These are phyloP conservation scores for Athetis lepigone DNA, from an alignment of 2,888 invertebrate genomes.

Conservation along the genomic window DNA sequence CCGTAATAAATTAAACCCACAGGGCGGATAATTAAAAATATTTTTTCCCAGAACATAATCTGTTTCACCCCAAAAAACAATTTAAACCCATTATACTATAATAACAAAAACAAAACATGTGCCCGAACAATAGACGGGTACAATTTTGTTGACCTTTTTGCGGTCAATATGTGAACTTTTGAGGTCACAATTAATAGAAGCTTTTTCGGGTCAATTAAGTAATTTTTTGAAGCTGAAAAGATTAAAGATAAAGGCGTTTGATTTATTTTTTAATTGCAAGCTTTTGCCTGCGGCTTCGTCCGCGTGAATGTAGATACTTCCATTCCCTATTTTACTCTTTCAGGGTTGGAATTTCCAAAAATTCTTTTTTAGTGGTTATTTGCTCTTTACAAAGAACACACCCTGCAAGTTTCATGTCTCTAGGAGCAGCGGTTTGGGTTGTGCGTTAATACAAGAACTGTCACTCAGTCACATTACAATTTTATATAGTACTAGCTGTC, in stretches of 20 bases:
- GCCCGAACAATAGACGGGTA: conserved; percentile 28
- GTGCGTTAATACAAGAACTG: no score
- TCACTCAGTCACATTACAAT: no score
- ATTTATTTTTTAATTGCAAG: no score
- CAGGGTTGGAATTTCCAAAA: no score
- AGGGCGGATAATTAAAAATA: conserved; percentile 33
- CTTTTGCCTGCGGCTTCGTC: no score
- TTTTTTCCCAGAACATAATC: conserved; percentile 39
- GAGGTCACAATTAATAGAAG: conserved; percentile 30
- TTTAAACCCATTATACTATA: conserved; percentile 42
- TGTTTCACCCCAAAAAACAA: conserved; percentile 39
- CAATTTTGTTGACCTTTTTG: conserved; percentile 44
- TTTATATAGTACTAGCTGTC: no score
- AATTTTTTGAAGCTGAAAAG: conserved; percentile 16
- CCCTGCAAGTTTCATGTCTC: no score
- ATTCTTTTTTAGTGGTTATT: no score
- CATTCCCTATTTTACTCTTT: no score
- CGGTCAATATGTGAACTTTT: conserved; percentile 21
- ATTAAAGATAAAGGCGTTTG: neutral
- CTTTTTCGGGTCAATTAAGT: conserved; percentile 36
- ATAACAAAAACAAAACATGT: conserved; percentile 49
- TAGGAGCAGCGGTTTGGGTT: no score
- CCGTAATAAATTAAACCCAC: conserved; percentile 39
- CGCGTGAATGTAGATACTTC: no score
- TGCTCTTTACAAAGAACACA: no score